Base-by-base conservation (phyloP, 2,888 invertebrate genomes). In the Tetragonisca angustula region DNA sequence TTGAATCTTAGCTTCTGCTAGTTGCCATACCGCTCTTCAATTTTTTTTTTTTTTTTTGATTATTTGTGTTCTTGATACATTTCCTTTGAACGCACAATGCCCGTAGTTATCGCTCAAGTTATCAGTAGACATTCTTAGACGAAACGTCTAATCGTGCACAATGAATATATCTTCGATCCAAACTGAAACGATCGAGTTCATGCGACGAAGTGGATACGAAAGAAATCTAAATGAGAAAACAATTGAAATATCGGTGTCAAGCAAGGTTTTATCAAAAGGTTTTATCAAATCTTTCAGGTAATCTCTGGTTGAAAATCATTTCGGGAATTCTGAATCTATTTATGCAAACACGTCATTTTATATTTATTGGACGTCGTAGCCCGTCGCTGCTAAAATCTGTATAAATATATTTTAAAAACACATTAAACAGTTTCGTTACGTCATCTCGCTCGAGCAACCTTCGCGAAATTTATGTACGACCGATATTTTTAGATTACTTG, bases 1-100 rank as follows among this genome's bases (percentile, higher is more conserved):
- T 90, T 92, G 88, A 92, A 91, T 91, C 91, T 92, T 91, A 92
- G 92, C 92, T 91, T 92, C 90, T 89, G 92, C 90, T 87, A 87
- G 80, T 87, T 83, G 89, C 87, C 83, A 88, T 89, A 85, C 68
- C 86, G 85, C 89, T 87, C 77, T 85, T 88, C 89, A 83, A 88
- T 87, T 84, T 76, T 15, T 68, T 70, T 80, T 70, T 80, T 27
- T 27, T 27, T 27, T 27, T 27, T 27, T 86, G 17, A 83, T 76
- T 15, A 71, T 74, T 78, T 86, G 75, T 85, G 81, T 89, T 87
- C 85, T 84, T 87, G 64, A 50, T 62, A 50, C 17, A 84, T 87
- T 61, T 81, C 78, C 81, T 76, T 86, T 88, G 80, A 83, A 79
- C 86, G 92, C 92, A 92, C 91, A 85, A 65, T 69, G 77, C 86